These are phyloP conservation scores for Bambusicola thoracicus DNA, from an alignment of 2,113 vertebrate species.

Conservation along the genomic window DNA sequence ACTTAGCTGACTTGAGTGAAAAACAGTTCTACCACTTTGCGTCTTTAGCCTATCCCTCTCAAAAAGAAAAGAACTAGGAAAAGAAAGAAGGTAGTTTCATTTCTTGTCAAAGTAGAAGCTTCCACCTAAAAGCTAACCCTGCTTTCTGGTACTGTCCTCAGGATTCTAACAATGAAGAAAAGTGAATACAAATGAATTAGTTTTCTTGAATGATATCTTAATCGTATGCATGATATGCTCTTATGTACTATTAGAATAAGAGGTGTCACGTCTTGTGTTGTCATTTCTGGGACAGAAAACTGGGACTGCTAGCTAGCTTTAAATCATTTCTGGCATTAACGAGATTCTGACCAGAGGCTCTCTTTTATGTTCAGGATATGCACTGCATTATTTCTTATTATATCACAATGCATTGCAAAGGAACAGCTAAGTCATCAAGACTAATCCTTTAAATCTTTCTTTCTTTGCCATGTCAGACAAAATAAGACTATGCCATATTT, in stretches of 20 bases:
- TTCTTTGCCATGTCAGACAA: constrained; percentile 54
- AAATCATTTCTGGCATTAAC: constrained; percentile 56
- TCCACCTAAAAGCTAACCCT: not conserved
- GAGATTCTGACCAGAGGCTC: constrained; percentile 49
- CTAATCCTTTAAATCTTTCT: constrained; percentile 67
- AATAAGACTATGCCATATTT: constrained; percentile 47
- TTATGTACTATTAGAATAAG: constrained; percentile 34
- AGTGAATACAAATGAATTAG: constrained; percentile 44
- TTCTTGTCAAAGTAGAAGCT: not conserved
- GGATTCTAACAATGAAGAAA: constrained; percentile 25
- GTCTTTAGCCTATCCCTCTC: not conserved
- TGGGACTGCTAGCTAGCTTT: constrained; percentile 19
- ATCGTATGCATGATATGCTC: not conserved
- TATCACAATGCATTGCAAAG: constrained; percentile 15
- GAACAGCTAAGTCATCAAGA: constrained; percentile 47
- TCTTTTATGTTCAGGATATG: constrained; percentile 52
- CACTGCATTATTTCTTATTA: constrained; percentile 25
- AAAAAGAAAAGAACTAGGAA: not conserved
- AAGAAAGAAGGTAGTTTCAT: not conserved
- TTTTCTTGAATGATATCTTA: not conserved
- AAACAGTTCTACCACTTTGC: not conserved
- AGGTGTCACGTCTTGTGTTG: constrained; percentile 36
- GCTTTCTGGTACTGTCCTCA: not conserved
- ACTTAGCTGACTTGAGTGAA: not conserved
- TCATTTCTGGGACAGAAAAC: constrained; percentile 61